Conservation (phyloP, 2,888 invertebrate genomes). For the Harpagoxenus sublaevis region DNA sequence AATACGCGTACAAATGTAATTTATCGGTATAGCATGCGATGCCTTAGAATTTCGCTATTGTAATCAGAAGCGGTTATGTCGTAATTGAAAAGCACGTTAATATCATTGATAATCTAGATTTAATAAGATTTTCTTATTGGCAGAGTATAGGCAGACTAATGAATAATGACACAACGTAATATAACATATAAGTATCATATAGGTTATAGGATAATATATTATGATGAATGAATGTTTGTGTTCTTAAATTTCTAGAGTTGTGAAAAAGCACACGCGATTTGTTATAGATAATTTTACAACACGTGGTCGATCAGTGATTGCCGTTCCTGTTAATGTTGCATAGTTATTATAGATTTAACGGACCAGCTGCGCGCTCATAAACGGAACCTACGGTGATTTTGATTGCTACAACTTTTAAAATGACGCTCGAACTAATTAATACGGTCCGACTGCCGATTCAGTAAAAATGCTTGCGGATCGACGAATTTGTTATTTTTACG, state of each 20-base stretch:
- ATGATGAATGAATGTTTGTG: neutral
- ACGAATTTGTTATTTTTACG: conserved; percentile 13
- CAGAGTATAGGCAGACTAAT: neutral
- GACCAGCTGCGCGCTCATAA: conserved; percentile 50
- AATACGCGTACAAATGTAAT: conserved; percentile 53
- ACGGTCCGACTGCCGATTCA: conserved; percentile 53
- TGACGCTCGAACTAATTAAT: conserved; percentile 66
- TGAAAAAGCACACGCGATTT: conserved; percentile 5
- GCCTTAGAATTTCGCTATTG: conserved; percentile 12
- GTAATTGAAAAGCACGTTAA: conserved; percentile 5
- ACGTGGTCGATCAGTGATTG: conserved; percentile 45
- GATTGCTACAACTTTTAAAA: conserved; percentile 60
- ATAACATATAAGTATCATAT: too few species aligned
- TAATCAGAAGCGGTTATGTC: neutral
- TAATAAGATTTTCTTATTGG: neutral
- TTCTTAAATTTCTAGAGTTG: neutral
- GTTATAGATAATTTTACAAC: conserved; percentile 61
- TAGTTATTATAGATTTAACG: conserved; percentile 70
- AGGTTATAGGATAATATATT: neutral
- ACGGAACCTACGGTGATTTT: conserved; percentile 57
- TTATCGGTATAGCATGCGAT: neutral
- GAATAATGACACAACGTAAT: neutral
- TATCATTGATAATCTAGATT: neutral
- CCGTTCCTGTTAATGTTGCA: conserved; percentile 70
- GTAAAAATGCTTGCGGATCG: conserved; percentile 30